Evolutionary conservation across 2,888 invertebrate species (phyloP).

Genomic region (Lymantria monacha): DNA sequence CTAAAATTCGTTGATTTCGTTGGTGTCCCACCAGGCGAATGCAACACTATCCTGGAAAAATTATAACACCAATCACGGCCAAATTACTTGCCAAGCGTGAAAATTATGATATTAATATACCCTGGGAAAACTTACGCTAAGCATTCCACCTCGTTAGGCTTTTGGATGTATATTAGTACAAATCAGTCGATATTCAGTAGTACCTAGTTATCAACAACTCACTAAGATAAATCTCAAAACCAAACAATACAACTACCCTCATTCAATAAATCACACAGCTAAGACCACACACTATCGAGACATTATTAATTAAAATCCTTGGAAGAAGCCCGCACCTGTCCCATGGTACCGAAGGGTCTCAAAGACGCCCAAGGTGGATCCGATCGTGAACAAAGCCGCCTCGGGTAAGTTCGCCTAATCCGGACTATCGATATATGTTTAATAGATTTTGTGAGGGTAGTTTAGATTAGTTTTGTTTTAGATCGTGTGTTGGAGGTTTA

Average conservation of each 20-base stretch:
- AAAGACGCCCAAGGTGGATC: slow-evolving; percentile 19
- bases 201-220: too few relatives aligned
- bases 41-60: too few relatives aligned
- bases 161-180: too few relatives aligned
- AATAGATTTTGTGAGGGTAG: slow-evolving; percentile 38
- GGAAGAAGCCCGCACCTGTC: slow-evolving; percentile 73
- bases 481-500: slow-evolving; percentile 8
- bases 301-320: slow-evolving; percentile 78
- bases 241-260: slow-evolving; percentile 25
- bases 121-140: too few relatives aligned
- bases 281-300: slow-evolving; percentile 66
- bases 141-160: too few relatives aligned
- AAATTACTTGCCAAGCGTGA: too few relatives aligned
- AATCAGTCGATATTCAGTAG: too few relatives aligned
- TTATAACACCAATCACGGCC: too few relatives aligned
- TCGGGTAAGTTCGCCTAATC: slow-evolving; percentile 70
- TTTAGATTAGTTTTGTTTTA: slow-evolving; percentile 33
- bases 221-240: slow-evolving; percentile 18
- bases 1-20: too few relatives aligned
- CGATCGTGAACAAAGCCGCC: slow-evolving; percentile 66
- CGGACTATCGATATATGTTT: slow-evolving; percentile 68
- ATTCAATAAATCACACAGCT: slow-evolving; percentile 41
- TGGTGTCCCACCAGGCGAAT: too few relatives aligned
- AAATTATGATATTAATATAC: too few relatives aligned
- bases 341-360: slow-evolving; percentile 41